Conservation (phyloP, 2,888 invertebrate genomes). For the Lamellibrachia satsuma region DNA sequence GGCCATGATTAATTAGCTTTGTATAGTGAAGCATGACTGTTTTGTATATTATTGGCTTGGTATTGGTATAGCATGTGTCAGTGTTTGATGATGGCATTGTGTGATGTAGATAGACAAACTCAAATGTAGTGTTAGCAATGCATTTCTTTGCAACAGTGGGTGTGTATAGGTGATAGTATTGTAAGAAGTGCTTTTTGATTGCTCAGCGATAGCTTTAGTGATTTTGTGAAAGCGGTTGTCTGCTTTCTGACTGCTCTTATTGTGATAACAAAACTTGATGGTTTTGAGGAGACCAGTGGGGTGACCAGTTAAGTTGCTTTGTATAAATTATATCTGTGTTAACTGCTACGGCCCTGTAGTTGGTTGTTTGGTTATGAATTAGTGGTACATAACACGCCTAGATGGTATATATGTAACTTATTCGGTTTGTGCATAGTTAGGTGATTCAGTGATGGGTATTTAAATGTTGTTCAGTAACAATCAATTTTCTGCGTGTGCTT, state of each 20-base stretch:
- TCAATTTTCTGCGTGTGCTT: not conserved
- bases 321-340: not conserved
- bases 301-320: not conserved
- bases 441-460: not conserved
- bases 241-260: not conserved
- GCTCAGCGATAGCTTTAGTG: not conserved
- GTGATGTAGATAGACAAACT: conserved; percentile 12
- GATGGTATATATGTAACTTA: not conserved
- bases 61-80: not conserved
- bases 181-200: not conserved
- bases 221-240: not conserved
- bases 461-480: not conserved
- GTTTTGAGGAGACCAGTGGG: not conserved
- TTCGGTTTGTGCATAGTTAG: conserved; percentile 1
- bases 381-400: conserved; percentile 8
- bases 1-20: conserved; percentile 9
- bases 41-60: conserved; percentile 11
- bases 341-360: not conserved
- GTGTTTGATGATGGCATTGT: conserved; percentile 4
- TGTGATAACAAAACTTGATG: not conserved
- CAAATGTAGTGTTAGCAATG: conserved; percentile 3
- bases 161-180: not conserved
- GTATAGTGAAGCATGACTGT: not conserved
- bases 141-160: not conserved
- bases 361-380: not conserved